Base-by-base conservation (phyloP, 2,113 vertebrate genomes). In the Perccottus glenii region DNA sequence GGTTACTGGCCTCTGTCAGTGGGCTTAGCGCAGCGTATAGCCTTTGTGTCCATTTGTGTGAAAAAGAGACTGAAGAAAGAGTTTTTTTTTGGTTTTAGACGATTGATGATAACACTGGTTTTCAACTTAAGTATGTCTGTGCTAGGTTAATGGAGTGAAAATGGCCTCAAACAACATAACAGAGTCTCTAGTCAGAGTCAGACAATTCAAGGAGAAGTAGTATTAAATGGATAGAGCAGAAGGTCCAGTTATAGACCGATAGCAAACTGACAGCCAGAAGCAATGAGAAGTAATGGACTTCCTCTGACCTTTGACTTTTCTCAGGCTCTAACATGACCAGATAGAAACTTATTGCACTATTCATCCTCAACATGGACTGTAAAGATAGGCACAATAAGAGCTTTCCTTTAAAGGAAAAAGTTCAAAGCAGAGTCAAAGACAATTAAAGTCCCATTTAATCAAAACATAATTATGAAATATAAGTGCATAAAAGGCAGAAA, bases 1-100 rank as follows among this genome's bases (percentile, higher is more conserved):
- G 67, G 46, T 53, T 46, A 42, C 73, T 47, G 55, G 58, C 61
- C 70, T 78, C 66, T 70, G 75, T 69, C 70, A 60, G 33, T 55
- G 61, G 46, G 58, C 67, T 62, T 63, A 36, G 57, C 43, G 52
- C 2, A 60, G 60, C 15, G 42, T 59, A 58, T 40, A 19, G 69
- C 57, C 27, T 36, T 32, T 45, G 46, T 9, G 5, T 56, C 33
- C 43, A 35, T 57, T 60, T 57, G n/a, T 46, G 15, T 60, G 49
- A 6, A 9, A 51, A 45, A 67, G 19, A 27, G 19, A 27, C 3
- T 9, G 35, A 19, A 43, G 59, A 58, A 70, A 74, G 76, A 50
- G n/a, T 19, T 50, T 50, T 50, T 16, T 50, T 50, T 9, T 50
- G n/a, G n/a, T 19, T 6, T 46, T 46, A 45, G 53, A 4, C 7